Conservation (phyloP, 2,113 vertebrate species). For the Ramphastos sulfuratus region DNA sequence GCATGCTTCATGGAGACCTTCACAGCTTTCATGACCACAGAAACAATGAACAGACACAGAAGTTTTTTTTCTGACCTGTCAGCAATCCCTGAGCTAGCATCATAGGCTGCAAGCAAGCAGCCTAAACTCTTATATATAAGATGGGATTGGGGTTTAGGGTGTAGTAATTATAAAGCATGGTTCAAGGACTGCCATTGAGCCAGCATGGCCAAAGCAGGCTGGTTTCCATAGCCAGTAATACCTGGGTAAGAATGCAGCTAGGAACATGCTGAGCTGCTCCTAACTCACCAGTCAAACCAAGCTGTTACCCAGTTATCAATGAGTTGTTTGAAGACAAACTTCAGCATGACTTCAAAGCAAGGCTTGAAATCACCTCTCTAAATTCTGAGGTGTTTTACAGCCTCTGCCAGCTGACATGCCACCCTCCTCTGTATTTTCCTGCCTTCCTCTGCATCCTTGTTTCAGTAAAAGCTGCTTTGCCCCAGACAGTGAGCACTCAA, state of each 20-base stretch:
- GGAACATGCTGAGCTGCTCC: background rate
- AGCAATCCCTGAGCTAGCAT: background rate
- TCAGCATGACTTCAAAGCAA: background rate
- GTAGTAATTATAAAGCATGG: background rate
- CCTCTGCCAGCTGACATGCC: background rate
- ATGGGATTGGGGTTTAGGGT: background rate
- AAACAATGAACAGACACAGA: background rate
- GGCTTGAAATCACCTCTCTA: background rate
- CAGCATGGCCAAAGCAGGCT: background rate
- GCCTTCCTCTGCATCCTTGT: background rate
- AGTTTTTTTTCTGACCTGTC: background rate
- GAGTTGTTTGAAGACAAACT: background rate
- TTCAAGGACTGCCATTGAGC: background rate
- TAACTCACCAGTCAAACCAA: background rate
- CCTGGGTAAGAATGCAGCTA: background rate
- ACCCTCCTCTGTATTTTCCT: background rate
- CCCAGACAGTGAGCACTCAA: background rate
- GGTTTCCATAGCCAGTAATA: background rate
- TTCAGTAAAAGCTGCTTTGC: background rate
- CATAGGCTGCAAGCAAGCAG: accelerated
- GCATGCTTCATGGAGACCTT: background rate
- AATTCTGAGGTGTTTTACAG: background rate
- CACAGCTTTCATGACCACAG: accelerated
- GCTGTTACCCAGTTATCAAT: background rate
- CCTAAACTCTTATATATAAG: accelerated